Base-by-base conservation (phyloP, 2,888 invertebrate species). In the Chromoteleia sp. region DNA sequence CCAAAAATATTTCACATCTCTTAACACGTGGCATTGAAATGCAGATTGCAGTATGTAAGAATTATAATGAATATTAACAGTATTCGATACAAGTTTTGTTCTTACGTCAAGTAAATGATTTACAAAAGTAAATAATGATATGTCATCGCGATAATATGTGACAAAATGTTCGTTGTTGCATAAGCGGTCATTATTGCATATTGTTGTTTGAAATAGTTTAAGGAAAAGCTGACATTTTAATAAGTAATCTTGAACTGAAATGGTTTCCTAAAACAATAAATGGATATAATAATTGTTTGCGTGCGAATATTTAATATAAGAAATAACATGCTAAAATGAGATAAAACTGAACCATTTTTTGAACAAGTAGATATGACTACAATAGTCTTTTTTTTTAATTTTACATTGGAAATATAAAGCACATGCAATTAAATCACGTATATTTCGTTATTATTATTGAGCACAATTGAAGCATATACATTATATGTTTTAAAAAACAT, bases 61-160 rank as follows among this genome's bases (percentile, higher is more conserved):
- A 4, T 39, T n/a, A 39, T 39, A n/a, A 14, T 39, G 2, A 39
- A 8, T 39, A 39, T 12, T 12, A 39, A 10, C n/a, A 33, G 33
- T 33, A 33, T 33, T 33, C 5, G 3, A 8, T 33, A 33, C 0
- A 15, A 43, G 19, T 21, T 17, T n/a, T 19, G 17, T 36, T 36
- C 19, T 48, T 7, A 48, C 21, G 21, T 52, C 12, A 7, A 59
- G 19, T 36, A 71, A 36, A 59, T 59, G n/a, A 71, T 59, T 59
- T 15, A 71, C 10, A 30, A 71, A 71, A 33, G 0, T 52, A 6
- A 50, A 19, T 21, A 71, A 41, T 1, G 10, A 41, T 41, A 68
- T 10, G 12, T 79, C 54, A 19, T 79, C 79, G 10, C 54, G 68
- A 59, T 61, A 79, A 7, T 36, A 25, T 5, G 52, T 61, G n/a